Percentiles rank a stretch among this genome's conserved stretches.
Evolutionary conservation across 2,113 vertebrate species (phyloP).

Genomic region (Symphodus melops): DNA sequence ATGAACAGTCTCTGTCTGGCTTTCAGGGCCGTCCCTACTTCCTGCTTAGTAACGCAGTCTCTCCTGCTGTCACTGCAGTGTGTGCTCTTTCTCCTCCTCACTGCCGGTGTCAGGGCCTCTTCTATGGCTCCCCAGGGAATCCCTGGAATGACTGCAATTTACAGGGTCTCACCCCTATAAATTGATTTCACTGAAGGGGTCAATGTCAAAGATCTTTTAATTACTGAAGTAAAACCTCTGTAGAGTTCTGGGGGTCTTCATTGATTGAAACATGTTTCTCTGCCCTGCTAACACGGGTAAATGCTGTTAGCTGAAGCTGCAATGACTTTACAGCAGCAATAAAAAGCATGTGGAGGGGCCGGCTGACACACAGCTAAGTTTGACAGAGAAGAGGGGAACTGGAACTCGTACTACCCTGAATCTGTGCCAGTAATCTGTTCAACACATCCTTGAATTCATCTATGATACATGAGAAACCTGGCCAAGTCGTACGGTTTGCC

Average conservation of each 20-base stretch:
- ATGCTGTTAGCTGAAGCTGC: neutral
- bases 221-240: slow-evolving; percentile 24
- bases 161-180: slow-evolving; percentile 22
- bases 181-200: slow-evolving; percentile 39
- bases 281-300: slow-evolving; percentile 5
- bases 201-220: slow-evolving; percentile 46
- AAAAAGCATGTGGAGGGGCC: slow-evolving; percentile 15
- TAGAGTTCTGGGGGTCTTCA: neutral
- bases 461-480: neutral
- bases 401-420: neutral
- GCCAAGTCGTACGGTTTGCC: slow-evolving; percentile 21
- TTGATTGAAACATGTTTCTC: slow-evolving; percentile 23
- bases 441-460: slow-evolving; percentile 23
- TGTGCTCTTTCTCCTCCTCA: slow-evolving; percentile 12
- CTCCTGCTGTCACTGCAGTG: neutral
- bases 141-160: slow-evolving; percentile 34
- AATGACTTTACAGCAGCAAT: slow-evolving; percentile 12
- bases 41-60: neutral
- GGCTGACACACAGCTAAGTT: neutral
- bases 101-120: neutral
- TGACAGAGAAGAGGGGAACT: neutral
- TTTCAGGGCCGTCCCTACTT: neutral
- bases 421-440: slow-evolving; percentile 28
- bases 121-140: slow-evolving; percentile 11
- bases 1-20: neutral